Base-by-base conservation (phyloP, 2,113 vertebrate species). In the Physeter macrocephalus region DNA sequence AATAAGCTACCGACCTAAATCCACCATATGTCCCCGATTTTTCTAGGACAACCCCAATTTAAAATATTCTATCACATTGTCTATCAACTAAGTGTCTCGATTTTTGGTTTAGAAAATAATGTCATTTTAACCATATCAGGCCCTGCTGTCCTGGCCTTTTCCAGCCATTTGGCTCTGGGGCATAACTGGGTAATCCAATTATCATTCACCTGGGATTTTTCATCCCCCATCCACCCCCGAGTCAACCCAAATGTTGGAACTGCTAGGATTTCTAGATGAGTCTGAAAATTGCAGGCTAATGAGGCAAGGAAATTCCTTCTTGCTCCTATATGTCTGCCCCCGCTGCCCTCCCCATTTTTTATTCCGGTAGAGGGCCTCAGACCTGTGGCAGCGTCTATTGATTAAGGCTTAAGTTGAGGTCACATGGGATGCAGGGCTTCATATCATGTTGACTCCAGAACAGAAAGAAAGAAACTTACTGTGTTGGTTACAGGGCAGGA, bases 181-280 rank as follows among this genome's bases (percentile, higher is more conserved):
- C 96, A 96, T 96, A 84, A 81, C 69, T 84, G 86, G 54, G 31
- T 97, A 97, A 98, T 97, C 98, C 94, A 97, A 95, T 98, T 98
- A 97, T 66, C 83, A 94, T 93, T 97, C 97, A 97, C 96, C 87
- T 97, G 97, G 95, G 96, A 90, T 57, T 97, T 96, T 97, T 72
- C 69, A 96, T 94, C 74, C 90, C 87, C 80, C 90, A 83, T 43
- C 71, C 43, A 12, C 27, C 93, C 85, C 90, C 52, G 59, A 81
- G 93, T 97, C 87, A 91, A 39, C 80, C 88, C 90, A 95, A 97
- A 96, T 74, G 93, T 94, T 92, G 81, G 90, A 92, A 78, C 71
- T 90, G 95, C 75, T 77, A 90, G 81, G 90, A 93, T 97, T 97
- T 97, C 84, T 97, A 78, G 75, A 90, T 94, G 90, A 94, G 69